Conservation (phyloP, 2,888 invertebrate genomes). For the Pristionchus fissidentatus region DNA sequence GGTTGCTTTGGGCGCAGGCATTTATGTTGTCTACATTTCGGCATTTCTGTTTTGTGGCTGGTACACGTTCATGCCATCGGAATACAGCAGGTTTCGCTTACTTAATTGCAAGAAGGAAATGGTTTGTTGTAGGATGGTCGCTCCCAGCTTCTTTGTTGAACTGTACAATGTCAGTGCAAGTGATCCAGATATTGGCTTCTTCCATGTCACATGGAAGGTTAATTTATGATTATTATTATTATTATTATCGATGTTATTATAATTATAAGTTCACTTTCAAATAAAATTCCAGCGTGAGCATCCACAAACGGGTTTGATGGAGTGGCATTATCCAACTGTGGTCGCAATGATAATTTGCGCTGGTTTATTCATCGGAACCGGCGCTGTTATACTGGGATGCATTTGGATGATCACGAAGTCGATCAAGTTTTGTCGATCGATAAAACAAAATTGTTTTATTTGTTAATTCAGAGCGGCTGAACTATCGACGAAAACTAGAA, state of each 20-base stretch:
- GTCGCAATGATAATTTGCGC: neutral
- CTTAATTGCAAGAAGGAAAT: neutral
- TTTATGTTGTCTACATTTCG: neutral
- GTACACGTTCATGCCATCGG: neutral
- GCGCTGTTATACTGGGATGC: neutral
- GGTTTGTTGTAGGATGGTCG: neutral
- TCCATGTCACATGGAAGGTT: neutral
- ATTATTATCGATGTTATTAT: neutral
- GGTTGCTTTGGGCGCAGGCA: neutral
- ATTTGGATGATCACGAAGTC: neutral
- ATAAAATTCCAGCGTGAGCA: neutral
- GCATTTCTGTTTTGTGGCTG: neutral
- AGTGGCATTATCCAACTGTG: neutral
- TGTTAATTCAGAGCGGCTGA: neutral
- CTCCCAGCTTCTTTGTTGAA: conserved; percentile 2
- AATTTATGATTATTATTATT: neutral
- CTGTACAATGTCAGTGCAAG: neutral
- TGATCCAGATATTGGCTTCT: neutral
- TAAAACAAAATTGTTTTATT: neutral
- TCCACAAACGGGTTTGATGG: neutral
- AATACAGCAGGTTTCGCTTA: conserved; percentile 6
- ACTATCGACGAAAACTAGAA: neutral
- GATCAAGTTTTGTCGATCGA: neutral
- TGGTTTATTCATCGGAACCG: neutral
- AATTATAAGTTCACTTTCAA: neutral